These are phyloP conservation scores for Syncerus caffer DNA, from an alignment of 2,797 vertebrate species.

Conservation along the genomic window DNA sequence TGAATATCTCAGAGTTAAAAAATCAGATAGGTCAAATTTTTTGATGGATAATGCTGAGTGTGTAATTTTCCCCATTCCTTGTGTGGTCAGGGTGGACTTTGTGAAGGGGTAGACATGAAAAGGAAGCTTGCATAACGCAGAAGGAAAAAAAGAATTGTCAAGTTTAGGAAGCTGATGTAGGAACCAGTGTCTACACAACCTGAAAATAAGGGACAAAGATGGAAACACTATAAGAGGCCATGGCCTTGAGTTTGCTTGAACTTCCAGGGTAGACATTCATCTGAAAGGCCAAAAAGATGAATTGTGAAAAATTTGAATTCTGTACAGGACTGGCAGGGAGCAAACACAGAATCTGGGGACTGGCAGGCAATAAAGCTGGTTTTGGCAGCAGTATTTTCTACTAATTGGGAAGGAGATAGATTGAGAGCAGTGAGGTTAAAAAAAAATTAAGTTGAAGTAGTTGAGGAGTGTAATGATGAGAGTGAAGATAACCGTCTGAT, in stretches of 20 bases:
- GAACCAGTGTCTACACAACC: neutral
- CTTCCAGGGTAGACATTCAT: neutral
- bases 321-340: neutral
- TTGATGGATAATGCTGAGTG: neutral
- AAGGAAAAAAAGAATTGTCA: neutral
- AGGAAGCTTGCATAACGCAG: neutral
- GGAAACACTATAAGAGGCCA: neutral
- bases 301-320: constrained; percentile 50
- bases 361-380: neutral
- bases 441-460: constrained; percentile 41
- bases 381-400: constrained; percentile 33
- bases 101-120: neutral
- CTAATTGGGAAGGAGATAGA: constrained; percentile 13
- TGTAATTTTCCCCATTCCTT: neutral
- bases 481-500: constrained; percentile 6
- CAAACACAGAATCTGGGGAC: neutral
- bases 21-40: neutral
- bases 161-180: neutral
- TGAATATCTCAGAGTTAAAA: neutral
- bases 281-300: constrained; percentile 1
- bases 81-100: neutral
- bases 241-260: neutral
- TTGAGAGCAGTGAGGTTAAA: neutral
- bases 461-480: neutral
- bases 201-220: neutral